Evolutionary conservation across 2,888 invertebrate genomes (phyloP), one percentile per base, ranked within the genome.

Genomic region (Macrosoma leucophasiata): DNA sequence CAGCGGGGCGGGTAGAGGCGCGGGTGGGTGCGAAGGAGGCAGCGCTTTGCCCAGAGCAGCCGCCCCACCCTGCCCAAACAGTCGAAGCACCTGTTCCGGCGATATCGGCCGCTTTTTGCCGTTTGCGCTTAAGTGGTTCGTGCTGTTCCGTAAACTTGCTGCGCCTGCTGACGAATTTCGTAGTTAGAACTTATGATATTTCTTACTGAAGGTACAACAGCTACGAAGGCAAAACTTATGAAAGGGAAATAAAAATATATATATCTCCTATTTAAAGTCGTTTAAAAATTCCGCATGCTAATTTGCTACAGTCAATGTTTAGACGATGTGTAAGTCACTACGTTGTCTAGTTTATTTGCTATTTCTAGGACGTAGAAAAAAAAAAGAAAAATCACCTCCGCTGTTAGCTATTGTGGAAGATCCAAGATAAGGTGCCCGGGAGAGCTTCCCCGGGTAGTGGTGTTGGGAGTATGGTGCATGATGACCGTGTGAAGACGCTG

Each of bases 41-140:
- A 84, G 58, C 1, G 82, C 82, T 43, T 82, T 82, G 51, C 82
- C 82, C 39, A 84, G 62, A 43, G 82, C 81, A 26, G 84, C 79
- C 8, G 82, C 75, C 7, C 81, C 81, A 11, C 84, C 84, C 52
- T 85, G 84, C 42, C 88, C 88, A 54, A 89, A 88, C 64, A 89
- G 69, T 67, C 90, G 86, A 55, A 91, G 76, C 58, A 90, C 90
- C 82, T 94, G 94, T 84, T 95, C 94, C 42, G 94, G 94, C 27
- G 94, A 94, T 50, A 94, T 94, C 43, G 92, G 91, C 40, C 91
- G 85, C 70, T 92, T 92, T 77, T 91, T 92, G 66, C 86, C 87
- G 64, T 88, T 86, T 21, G 85, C 85, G 57, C 88, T 87, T 52
- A 87, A 72, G 60, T 87, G 87, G 47, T 72, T 81, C 27, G 77